Conservation (phyloP, 2,797 vertebrate species). For the Linurgus olivaceus region DNA sequence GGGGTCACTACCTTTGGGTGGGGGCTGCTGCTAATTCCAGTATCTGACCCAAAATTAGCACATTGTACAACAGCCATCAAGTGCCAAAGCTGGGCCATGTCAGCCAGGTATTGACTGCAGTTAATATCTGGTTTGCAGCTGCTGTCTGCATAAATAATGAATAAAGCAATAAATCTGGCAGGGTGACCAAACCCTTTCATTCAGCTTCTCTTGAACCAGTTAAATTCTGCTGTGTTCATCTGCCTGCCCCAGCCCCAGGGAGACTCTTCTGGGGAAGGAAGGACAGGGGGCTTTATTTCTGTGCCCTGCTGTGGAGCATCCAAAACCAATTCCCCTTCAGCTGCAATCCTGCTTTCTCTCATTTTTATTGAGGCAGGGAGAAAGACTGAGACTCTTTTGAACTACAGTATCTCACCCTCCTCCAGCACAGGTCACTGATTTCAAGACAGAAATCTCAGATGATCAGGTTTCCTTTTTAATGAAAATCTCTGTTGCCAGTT, state of each 20-base stretch:
- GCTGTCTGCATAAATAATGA: neutral
- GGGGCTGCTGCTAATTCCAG: neutral
- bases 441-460: neutral
- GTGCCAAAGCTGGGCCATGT: neutral
- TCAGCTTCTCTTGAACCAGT: neutral
- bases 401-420: neutral
- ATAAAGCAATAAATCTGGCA: neutral
- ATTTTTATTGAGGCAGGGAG: neutral
- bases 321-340: neutral
- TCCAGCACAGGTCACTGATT: neutral
- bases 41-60: neutral
- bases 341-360: neutral
- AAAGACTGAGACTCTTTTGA: neutral
- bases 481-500: neutral
- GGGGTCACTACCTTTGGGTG: neutral
- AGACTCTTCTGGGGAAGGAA: neutral
- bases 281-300: neutral
- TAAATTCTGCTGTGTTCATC: neutral
- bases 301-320: neutral
- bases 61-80: neutral
- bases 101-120: neutral
- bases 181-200: neutral
- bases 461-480: neutral
- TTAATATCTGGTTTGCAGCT: neutral
- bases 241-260: neutral